phyloP scores from a whole-genome alignment of 1,140 invertebrate species.

The Aphelinus atriplicis region DNA sequence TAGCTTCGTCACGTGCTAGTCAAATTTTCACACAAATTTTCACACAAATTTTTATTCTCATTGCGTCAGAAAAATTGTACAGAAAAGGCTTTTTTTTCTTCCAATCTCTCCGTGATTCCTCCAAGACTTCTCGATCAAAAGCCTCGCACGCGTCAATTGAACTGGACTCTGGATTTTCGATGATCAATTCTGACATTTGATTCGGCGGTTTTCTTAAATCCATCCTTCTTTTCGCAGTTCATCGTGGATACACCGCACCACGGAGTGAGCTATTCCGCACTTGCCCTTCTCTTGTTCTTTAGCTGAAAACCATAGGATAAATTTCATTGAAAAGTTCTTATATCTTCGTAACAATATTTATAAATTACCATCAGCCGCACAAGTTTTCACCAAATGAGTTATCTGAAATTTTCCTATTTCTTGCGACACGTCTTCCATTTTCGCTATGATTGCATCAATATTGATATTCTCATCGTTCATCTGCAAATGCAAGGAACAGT shows the following conservation, averaged over 20 bases:
- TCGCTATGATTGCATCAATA: constrained; percentile 26
- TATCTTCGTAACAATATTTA: no score
- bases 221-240: constrained; percentile 30
- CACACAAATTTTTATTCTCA: no score
- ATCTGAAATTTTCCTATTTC: constrained; percentile 29
- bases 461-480: constrained; percentile 22
- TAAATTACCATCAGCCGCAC: constrained; percentile 16
- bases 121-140: no score
- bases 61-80: no score
- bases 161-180: no score
- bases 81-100: no score
- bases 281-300: constrained; percentile 1
- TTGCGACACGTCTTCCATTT: constrained; percentile 34
- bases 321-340: no score
- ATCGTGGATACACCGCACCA: constrained; percentile 33
- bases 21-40: no score
- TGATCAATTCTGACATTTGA: no score
- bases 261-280: constrained; percentile 25
- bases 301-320: background rate
- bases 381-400: constrained; percentile 21
- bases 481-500: background rate
- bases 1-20: no score
- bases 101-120: no score
- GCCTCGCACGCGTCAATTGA: no score
- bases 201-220: constrained; percentile 16